phyloP scores from a whole-genome alignment of 2,113 vertebrate genomes.

The Prunella himalayana region DNA sequence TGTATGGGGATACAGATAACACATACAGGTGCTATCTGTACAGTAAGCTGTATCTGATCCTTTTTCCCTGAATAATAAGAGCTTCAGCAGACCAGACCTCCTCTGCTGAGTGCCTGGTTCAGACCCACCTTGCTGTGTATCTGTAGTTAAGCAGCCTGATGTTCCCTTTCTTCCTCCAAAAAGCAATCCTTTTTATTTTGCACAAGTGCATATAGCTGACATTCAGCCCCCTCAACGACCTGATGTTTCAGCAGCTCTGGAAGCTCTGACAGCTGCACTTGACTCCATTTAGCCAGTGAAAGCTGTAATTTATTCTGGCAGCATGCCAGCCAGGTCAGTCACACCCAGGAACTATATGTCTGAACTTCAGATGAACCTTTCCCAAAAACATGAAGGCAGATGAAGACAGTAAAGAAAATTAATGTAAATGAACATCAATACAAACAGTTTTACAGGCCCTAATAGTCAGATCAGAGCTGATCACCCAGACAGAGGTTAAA shows the following conservation, averaged over 20 bases:
- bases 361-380: slow-evolving; percentile 1
- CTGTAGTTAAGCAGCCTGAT: background rate
- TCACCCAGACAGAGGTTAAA: background rate
- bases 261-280: background rate
- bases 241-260: background rate
- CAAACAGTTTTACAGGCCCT: background rate
- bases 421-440: background rate
- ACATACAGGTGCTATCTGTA: background rate
- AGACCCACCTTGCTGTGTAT: background rate
- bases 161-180: background rate
- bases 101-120: background rate
- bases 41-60: background rate
- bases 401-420: background rate
- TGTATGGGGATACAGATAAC: background rate
- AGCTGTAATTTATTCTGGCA: background rate
- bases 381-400: background rate
- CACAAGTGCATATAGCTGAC: background rate
- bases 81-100: background rate
- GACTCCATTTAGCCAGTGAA: background rate
- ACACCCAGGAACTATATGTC: background rate
- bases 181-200: background rate
- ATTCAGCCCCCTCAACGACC: background rate
- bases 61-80: background rate
- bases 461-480: background rate
- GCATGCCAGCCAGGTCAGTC: background rate